Evolutionary conservation across 2,888 invertebrate genomes (phyloP).

Genomic region (Augochlorella aurata): DNA sequence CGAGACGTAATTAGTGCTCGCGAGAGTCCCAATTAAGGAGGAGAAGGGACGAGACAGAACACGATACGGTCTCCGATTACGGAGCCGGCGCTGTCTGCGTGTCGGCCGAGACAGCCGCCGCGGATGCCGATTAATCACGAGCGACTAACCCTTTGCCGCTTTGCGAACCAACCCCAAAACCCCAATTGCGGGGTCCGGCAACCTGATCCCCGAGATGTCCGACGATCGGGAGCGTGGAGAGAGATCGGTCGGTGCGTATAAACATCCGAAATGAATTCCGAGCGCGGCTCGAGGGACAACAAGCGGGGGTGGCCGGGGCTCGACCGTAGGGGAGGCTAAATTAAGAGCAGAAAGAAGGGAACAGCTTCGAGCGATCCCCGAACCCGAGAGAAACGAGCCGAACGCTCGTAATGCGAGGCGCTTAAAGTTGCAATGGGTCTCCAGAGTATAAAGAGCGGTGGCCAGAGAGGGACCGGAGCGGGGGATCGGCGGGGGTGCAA

Average conservation of each 20-base stretch:
- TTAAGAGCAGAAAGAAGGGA: constrained; percentile 68
- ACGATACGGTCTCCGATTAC: constrained; percentile 9
- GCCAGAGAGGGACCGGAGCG: not conserved
- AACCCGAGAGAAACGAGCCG: constrained; percentile 71
- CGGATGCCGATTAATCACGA: constrained; percentile 34
- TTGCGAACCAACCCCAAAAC: not conserved
- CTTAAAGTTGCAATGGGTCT: constrained; percentile 77
- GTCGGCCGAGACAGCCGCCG: not conserved
- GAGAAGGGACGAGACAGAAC: not conserved
- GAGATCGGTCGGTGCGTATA: constrained; percentile 45
- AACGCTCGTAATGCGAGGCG: constrained; percentile 75
- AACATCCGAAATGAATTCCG: constrained; percentile 66
- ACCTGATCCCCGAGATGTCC: constrained; percentile 27
- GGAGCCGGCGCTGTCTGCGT: not conserved
- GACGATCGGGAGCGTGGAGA: constrained; percentile 29
- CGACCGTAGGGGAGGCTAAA: constrained; percentile 52
- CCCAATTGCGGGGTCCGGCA: not conserved
- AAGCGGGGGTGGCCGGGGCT: constrained; percentile 1
- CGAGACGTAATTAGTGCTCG: constrained; percentile 12
- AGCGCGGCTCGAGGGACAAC: constrained; percentile 26
- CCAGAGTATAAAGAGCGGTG: constrained; percentile 64
- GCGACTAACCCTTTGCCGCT: constrained; percentile 36
- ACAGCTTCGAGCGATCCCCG: constrained; percentile 58
- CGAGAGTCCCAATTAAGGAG: constrained; percentile 20
- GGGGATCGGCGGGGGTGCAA: constrained; percentile 26